These are phyloP conservation scores for Teleogryllus oceanicus DNA, from an alignment of 2,888 invertebrate species.

Conservation along the genomic window DNA sequence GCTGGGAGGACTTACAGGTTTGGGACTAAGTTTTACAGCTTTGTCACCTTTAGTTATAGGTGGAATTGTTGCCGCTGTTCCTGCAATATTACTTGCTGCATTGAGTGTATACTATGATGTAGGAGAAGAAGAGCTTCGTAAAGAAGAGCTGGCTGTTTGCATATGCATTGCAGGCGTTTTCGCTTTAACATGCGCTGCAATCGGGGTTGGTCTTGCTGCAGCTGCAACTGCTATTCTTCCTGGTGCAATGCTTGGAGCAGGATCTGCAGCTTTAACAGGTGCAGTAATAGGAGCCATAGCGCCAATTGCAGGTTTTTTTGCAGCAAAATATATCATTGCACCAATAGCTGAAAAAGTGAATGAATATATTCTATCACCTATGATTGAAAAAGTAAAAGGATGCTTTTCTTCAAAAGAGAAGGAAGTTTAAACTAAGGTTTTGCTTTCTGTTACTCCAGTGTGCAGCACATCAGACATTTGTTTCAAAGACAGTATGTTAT, in stretches of 20 bases:
- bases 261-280: constrained; percentile 18
- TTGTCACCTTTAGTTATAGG: constrained; percentile 10
- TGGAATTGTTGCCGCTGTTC: constrained; percentile 18
- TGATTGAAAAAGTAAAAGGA: constrained; percentile 10
- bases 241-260: constrained; percentile 2
- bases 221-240: constrained; percentile 10
- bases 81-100: background rate
- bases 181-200: too few relatives aligned
- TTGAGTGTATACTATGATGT: background rate
- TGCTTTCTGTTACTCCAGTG: too few relatives aligned
- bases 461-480: too few relatives aligned
- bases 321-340: background rate
- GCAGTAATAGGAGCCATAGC: constrained; percentile 18
- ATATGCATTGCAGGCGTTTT: background rate
- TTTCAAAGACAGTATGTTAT: too few relatives aligned
- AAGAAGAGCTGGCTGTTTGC: background rate
- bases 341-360: constrained; percentile 18
- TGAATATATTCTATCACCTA: constrained; percentile 18
- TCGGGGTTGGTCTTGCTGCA: constrained; percentile 10
- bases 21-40: constrained; percentile 10
- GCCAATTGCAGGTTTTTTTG: background rate
- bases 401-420: constrained; percentile 10
- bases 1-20: constrained; percentile 18
- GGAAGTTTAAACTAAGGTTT: constrained; percentile 18
- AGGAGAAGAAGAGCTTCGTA: background rate